A percentile compares a stretch with the other conserved stretches of the same genome.
Evolutionary conservation across 2,888 invertebrate species (phyloP).

Genomic region (Diarsia brunnea): DNA sequence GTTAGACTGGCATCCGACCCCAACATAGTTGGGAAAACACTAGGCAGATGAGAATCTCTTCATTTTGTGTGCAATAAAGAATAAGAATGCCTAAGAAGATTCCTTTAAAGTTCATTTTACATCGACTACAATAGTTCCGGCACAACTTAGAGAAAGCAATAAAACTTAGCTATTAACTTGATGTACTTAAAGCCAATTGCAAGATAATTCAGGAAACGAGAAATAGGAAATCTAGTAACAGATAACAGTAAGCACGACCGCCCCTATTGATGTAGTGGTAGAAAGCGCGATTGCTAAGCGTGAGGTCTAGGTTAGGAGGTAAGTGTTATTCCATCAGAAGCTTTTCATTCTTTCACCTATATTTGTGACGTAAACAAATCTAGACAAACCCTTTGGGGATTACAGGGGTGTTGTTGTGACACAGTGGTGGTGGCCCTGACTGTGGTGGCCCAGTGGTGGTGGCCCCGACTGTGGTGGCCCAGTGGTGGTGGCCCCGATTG

Average conservation of each 20-base stretch:
- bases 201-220: not conserved
- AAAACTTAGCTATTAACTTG: slow-evolving; percentile 10
- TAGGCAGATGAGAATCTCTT: no score
- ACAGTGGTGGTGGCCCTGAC: no score
- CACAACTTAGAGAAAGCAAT: slow-evolving; percentile 5
- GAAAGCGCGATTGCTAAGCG: not conserved
- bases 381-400: not conserved
- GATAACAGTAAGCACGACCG: not conserved
- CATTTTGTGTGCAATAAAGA: no score
- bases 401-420: not conserved
- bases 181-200: not conserved
- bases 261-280: not conserved
- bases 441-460: no score
- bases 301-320: not conserved
- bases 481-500: no score
- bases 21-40: no score
- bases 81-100: not conserved
- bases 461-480: no score
- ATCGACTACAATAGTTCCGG: not conserved
- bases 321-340: not conserved
- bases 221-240: slow-evolving; percentile 1
- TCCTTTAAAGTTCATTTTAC: not conserved
- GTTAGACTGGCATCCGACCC: no score
- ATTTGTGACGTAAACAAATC: not conserved
- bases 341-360: not conserved